phyloP scores from a whole-genome alignment of 2,797 vertebrate species.

The Alauda arvensis region DNA sequence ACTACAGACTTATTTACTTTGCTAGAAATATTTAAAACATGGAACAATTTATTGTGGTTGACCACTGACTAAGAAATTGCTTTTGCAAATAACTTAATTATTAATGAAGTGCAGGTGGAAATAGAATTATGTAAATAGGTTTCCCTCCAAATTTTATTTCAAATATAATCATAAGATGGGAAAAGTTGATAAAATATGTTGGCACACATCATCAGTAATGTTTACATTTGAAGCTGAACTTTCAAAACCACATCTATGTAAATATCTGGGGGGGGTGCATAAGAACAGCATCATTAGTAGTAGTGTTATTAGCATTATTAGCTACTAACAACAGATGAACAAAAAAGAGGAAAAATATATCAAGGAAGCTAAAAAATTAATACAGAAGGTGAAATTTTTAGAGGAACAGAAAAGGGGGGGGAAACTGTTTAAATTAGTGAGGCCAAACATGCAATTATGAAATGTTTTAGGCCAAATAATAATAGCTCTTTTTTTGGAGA shows the following conservation, averaged over 20 bases:
- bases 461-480: background rate
- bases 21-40: slow-evolving; percentile 21
- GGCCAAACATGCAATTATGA: background rate
- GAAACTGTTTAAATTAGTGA: background rate
- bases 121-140: background rate
- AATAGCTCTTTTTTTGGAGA: background rate
- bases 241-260: background rate
- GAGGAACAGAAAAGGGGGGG: rapidly evolving
- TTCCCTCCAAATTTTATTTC: background rate
- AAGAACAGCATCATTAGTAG: background rate
- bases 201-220: background rate
- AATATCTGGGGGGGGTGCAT: background rate
- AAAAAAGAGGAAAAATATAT: background rate
- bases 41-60: background rate
- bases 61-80: slow-evolving; percentile 4
- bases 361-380: background rate
- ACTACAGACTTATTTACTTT: background rate
- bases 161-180: background rate
- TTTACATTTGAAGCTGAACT: background rate
- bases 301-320: background rate
- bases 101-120: background rate
- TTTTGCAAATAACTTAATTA: slow-evolving; percentile 3
- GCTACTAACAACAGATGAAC: background rate
- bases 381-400: background rate
- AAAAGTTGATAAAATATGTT: background rate